Conservation (phyloP, 2,888 invertebrate species). For the Drosophila paracracens region DNA sequence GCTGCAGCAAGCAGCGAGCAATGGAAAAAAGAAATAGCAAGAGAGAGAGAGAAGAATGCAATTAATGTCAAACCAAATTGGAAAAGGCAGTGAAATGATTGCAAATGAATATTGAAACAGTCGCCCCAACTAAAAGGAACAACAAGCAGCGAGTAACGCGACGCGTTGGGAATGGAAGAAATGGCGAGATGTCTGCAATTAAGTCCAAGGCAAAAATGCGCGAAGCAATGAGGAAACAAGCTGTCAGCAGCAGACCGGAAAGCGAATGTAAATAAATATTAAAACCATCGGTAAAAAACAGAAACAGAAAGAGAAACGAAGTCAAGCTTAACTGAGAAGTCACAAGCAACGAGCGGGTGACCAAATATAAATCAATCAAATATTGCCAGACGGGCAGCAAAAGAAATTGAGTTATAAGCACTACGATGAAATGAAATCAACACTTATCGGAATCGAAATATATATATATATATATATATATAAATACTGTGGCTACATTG, state of each 20-base stretch:
- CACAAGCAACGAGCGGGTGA: conserved; percentile 9
- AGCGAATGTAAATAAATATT: conserved; percentile 56
- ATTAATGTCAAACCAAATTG: conserved; percentile 5
- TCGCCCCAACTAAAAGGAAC: neutral
- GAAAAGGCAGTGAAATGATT: neutral
- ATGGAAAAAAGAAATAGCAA: neutral
- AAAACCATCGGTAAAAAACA: conserved; percentile 40
- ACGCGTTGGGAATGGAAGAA: neutral
- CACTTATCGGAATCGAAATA: neutral
- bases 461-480: neutral
- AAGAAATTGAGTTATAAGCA: conserved; percentile 50
- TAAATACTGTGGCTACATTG: neutral
- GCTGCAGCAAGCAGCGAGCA: neutral
- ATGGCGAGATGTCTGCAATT: conserved; percentile 27
- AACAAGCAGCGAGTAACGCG: neutral
- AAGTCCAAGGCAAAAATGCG: conserved; percentile 30
- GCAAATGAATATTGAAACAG: conserved; percentile 31
- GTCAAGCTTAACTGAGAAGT: conserved; percentile 54
- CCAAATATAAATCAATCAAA: conserved; percentile 53
- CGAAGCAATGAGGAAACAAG: conserved; percentile 18
- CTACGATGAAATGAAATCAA: conserved; percentile 10
- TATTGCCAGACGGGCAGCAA: conserved; percentile 23
- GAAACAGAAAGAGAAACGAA: conserved; percentile 16
- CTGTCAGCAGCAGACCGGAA: conserved; percentile 29
- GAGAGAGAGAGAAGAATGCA: neutral